Evolutionary conservation across 2,113 vertebrate species (phyloP), one percentile per base, ranked within the genome.

Genomic region (Oreochromis aureus): DNA sequence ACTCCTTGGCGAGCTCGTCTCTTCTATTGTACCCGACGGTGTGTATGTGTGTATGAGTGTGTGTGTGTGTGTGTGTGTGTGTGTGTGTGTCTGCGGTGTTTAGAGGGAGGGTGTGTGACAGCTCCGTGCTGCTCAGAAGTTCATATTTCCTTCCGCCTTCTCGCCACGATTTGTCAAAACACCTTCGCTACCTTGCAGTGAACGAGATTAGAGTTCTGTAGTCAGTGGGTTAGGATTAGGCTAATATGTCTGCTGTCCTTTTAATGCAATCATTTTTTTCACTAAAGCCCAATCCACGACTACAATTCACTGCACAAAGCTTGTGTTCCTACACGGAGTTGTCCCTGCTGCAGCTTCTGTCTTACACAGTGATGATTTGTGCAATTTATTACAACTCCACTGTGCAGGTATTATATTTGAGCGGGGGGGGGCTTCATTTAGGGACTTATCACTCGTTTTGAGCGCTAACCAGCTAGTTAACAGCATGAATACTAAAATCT

Each of bases 121-220:
- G 80, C 27, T 34, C 71, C 27, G 53, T 53, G 80, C 13, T 18
- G 66, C 76, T 59, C 44, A 6, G 6, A 84, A 87, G 18, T 55
- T 92, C 86, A 71, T 5, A 16, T 93, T 93, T 87, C 91, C 85
- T 91, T 87, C 83, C 90, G 91, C 84, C 63, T 85, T 79, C 44
- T 48, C 71, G 32, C 53, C 30, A 18, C 69, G 6, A 46, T 44
- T 61, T 71, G 84, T 88, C 85, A 73, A 80, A 87, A 59, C 59
- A 15, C 22, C 34, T 41, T 34, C 30, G 51, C 16, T 53, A 32
- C 54, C n/a, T 58, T 19, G 41, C 18, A 55, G 73, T 30, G 79
- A 63, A 46, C 2, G 15, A 19, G 44, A 80, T 19, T 5, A 6
- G 7, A 16, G 32, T 11, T 7, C 10, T 22, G 8, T 30, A 6